These are phyloP conservation scores for Drosophila rhopaloa DNA, from an alignment of 1,140 invertebrate genomes.

Conservation along the genomic window DNA sequence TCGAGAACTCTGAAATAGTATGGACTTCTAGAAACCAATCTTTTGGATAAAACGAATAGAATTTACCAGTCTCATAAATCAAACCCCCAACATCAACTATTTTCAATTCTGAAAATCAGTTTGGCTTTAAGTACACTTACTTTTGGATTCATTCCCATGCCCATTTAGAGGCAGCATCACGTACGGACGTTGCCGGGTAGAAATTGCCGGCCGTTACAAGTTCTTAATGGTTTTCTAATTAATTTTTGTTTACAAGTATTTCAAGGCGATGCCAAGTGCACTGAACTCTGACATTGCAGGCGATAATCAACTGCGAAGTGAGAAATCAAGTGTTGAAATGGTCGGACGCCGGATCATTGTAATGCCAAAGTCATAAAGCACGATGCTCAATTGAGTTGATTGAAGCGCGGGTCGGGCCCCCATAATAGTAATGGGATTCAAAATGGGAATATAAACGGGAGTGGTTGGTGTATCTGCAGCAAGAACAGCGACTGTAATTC, in stretches of 20 bases:
- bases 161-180: constrained; percentile 33
- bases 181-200: constrained; percentile 30
- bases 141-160: constrained; percentile 54
- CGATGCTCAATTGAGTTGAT: constrained; percentile 64
- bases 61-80: background rate
- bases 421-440: constrained; percentile 36
- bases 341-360: constrained; percentile 36
- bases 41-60: background rate
- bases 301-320: constrained; percentile 32
- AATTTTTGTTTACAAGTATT: constrained; percentile 65
- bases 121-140: constrained; percentile 18
- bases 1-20: constrained; percentile 48
- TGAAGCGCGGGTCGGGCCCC: constrained; percentile 64
- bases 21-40: background rate
- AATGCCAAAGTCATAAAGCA: constrained; percentile 67
- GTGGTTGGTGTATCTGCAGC: constrained; percentile 5
- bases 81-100: constrained; percentile 30
- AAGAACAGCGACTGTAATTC: constrained; percentile 38
- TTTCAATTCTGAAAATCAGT: constrained; percentile 18
- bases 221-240: constrained; percentile 78
- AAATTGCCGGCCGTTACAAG: constrained; percentile 37
- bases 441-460: constrained; percentile 15
- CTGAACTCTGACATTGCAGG: constrained; percentile 48
- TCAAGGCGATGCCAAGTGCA: constrained; percentile 56
- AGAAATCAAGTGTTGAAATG: constrained; percentile 63